Evolutionary conservation across 2,113 vertebrate species (phyloP).

Genomic region (Neolamprologus variostigma): DNA sequence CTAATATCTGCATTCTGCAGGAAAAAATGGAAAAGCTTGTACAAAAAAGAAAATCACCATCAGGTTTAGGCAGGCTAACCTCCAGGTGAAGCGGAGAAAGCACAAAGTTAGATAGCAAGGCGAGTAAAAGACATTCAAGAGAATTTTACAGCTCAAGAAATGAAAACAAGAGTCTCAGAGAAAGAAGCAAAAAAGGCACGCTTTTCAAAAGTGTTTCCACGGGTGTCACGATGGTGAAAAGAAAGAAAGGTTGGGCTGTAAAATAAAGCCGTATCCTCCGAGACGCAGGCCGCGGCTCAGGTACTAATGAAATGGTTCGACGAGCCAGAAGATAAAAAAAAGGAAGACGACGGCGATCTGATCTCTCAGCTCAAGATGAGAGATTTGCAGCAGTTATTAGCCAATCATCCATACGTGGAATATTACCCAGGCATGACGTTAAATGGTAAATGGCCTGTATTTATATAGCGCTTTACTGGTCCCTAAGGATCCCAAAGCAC

Average conservation of each 20-base stretch:
- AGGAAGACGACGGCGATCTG: not conserved
- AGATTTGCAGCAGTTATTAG: not conserved
- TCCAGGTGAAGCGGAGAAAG: not conserved
- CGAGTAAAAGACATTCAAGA: not conserved
- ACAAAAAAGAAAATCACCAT: not conserved
- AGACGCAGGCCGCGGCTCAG: accelerated
- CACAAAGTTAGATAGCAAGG: not conserved
- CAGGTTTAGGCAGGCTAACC: not conserved
- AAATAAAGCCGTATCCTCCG: not conserved
- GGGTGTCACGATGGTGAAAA: accelerated
- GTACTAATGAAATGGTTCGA: not conserved
- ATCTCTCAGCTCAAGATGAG: not conserved
- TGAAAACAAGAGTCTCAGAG: not conserved
- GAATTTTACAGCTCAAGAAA: not conserved
- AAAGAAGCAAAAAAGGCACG: accelerated
- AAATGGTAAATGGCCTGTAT: too few relatives aligned
- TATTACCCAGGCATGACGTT: not conserved
- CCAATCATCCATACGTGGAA: not conserved
- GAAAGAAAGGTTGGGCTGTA: not conserved
- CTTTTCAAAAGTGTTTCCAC: not conserved
- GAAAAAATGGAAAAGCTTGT: not conserved
- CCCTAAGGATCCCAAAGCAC: too few relatives aligned
- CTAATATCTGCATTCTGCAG: not conserved
- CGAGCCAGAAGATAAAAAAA: not conserved
- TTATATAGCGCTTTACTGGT: too few relatives aligned